Evolutionary conservation across 2,888 invertebrate genomes (phyloP).

Genomic region (Arrhopalites spinosus): DNA sequence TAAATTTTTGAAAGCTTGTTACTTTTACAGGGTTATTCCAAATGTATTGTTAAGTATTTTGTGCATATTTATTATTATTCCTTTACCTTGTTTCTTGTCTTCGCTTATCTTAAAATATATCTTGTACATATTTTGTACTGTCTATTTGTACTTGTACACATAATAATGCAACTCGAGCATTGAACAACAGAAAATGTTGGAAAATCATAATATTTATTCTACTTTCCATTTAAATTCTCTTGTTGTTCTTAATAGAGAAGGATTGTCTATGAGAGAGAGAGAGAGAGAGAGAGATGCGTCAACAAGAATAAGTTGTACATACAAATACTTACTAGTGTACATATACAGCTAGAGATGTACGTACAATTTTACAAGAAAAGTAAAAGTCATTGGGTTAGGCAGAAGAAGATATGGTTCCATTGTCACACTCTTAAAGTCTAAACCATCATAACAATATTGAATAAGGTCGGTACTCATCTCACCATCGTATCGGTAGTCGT

Average conservation of each 20-base stretch:
- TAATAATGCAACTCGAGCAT: not conserved
- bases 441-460: conserved; percentile 3
- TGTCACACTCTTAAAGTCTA: not conserved
- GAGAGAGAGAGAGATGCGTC: not conserved
- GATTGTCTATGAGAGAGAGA: not conserved
- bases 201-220: not conserved
- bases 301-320: too few species aligned
- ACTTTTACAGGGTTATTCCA: too few species aligned
- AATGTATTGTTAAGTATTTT: too few species aligned
- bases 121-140: too few species aligned
- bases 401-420: not conserved
- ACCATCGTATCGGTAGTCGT: not conserved
- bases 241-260: not conserved
- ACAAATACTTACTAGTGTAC: too few species aligned
- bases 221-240: not conserved
- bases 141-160: too few species aligned
- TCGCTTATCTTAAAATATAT: too few species aligned
- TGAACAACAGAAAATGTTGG: not conserved
- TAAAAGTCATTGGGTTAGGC: conserved; percentile 34
- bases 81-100: too few species aligned
- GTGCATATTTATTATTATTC: too few species aligned
- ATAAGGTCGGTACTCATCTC: not conserved
- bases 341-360: not conserved
- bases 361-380: conserved; percentile 11
- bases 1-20: too few species aligned